A percentile compares a stretch with the other conserved stretches of the same genome.
phyloP scores from a whole-genome alignment of 2,797 vertebrate genomes.

The Sebastes miniatus region DNA sequence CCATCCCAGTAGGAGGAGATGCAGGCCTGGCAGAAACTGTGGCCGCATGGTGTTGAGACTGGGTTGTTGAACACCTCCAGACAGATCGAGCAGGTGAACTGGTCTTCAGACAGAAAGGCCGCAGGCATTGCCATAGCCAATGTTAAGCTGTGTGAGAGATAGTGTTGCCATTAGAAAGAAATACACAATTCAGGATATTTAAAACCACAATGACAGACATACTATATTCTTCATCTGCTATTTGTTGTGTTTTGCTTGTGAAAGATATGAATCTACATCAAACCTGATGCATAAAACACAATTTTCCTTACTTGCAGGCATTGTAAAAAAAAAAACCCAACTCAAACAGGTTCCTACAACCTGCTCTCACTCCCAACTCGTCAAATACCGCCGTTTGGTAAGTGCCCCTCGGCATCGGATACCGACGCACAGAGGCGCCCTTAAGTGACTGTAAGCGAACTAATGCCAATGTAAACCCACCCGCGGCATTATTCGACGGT shows the following conservation, averaged over 20 bases:
- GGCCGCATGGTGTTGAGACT: constrained; percentile 86
- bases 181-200: not conserved
- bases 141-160: not conserved
- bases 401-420: too few relatives aligned
- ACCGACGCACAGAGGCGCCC: too few relatives aligned
- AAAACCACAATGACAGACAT: not conserved
- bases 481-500: too few relatives aligned
- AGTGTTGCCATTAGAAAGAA: not conserved
- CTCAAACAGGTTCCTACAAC: too few relatives aligned
- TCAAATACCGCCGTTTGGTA: too few relatives aligned
- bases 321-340: too few relatives aligned
- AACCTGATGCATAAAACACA: not conserved
- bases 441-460: too few relatives aligned
- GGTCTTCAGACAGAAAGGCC: constrained; percentile 77
- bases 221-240: not conserved
- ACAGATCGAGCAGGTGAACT: constrained; percentile 85
- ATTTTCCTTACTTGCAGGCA: not conserved
- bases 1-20: constrained; percentile 79
- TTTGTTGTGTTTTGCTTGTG: not conserved
- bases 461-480: too few relatives aligned
- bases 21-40: constrained; percentile 86
- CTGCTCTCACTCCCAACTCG: too few relatives aligned
- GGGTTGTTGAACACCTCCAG: constrained; percentile 77
- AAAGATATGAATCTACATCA: not conserved
- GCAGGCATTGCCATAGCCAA: constrained; percentile 59